Base-by-base conservation (phyloP, 2,113 vertebrate genomes). In the Gadus macrocephalus region DNA sequence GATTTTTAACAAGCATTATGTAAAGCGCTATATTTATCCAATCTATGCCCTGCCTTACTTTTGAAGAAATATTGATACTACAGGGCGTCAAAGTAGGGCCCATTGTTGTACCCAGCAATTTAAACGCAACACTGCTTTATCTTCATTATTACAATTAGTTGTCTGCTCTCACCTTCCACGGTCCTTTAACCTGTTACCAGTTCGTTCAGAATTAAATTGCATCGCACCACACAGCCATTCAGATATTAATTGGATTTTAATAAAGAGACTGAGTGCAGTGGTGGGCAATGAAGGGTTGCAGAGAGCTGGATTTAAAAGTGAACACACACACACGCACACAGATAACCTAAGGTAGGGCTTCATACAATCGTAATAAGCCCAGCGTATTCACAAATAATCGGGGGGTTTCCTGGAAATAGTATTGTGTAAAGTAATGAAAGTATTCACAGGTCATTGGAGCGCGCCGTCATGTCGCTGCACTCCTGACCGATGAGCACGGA, bases 161-260 rank as follows among this genome's bases (percentile, higher is more conserved):
- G 79, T 66, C 75, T 85, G 87, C 76, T 87, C 82, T 63, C 68
- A 70, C 73, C 84, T 80, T 80, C 82, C 78, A 83, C 67, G 73
- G 69, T 71, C 72, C 77, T 66, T 81, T 82, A 81, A 87, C 83
- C 76, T 87, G 75, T 82, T 85, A 86, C 82, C 73, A 65, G 78
- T 81, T 88, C 75, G 76, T 81, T 88, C 74, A 80, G 75, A 86
- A 87, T 89, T 81, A 86, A 88, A 90, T 86, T 85, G 88, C 70
- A 56, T 81, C 83, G 78, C 70, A 82, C 83, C 81, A 87, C 72
- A n/a, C 63, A 65, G 68, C 71, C 80, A 77, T 83, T 89, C 79
- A 76, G 76, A 79, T 81, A 81, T 82, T 88, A 87, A 88, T 88
- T 87, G 73, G 85, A 88, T 85, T 89, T 85, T 82, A 89, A 87